Evolutionary conservation across 2,113 vertebrate genomes (phyloP).

Genomic region (Stegastes partitus): DNA sequence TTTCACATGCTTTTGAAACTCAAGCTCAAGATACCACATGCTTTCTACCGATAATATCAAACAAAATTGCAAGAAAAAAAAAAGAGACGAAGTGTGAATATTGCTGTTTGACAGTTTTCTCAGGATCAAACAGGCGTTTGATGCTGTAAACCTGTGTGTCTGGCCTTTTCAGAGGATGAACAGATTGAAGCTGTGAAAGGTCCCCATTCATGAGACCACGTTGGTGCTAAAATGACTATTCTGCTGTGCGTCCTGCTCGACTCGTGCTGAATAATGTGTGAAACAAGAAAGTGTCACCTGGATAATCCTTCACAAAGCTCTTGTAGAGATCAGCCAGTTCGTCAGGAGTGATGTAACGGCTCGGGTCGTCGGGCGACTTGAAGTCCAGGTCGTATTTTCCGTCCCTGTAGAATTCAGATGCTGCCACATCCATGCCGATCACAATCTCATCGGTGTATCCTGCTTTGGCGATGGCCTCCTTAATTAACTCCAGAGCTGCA

Average conservation of each 20-base stretch:
- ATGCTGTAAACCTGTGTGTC: no score
- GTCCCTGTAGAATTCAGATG: slow-evolving; percentile 92
- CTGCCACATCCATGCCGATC: slow-evolving; percentile 98
- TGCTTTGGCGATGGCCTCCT: slow-evolving; percentile 91
- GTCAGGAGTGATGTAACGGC: slow-evolving; percentile 90
- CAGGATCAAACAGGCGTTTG: neutral
- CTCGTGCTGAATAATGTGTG: neutral
- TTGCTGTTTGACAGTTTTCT: neutral
- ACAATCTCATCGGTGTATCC: slow-evolving; percentile 94
- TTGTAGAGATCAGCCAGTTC: slow-evolving; percentile 94
- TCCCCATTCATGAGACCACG: neutral
- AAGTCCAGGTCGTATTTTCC: slow-evolving; percentile 98
- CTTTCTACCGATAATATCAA: no score
- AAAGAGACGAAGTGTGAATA: neutral
- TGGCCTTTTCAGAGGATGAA: neutral
- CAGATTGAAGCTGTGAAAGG: neutral
- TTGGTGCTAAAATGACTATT: neutral
- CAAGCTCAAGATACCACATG: no score
- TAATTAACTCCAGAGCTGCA: slow-evolving; percentile 92
- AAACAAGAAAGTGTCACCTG: slow-evolving; percentile 78
- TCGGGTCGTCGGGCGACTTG: slow-evolving; percentile 94
- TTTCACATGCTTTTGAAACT: no score
- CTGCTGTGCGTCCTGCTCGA: neutral
- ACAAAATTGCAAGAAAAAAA: no score
- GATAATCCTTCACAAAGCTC: slow-evolving; percentile 93